Evolutionary conservation across 2,797 vertebrate species (phyloP).

Genomic region (Echiichthys vipera): DNA sequence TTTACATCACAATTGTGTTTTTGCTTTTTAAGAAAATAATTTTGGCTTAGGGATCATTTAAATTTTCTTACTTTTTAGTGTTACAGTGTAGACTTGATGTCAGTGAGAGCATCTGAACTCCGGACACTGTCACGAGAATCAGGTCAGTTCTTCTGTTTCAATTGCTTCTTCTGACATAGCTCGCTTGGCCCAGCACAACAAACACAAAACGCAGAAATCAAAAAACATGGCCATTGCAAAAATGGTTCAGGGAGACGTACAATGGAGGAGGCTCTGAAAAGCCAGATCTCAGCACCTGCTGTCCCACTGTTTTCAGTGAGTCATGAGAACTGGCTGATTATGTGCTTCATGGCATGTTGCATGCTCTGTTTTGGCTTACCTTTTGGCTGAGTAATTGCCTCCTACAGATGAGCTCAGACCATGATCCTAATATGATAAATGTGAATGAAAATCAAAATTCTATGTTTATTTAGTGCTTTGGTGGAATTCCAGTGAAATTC

Average conservation of each 20-base stretch:
- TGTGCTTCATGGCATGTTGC: conserved; percentile 49
- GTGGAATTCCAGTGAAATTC: conserved; percentile 12
- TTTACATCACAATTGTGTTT: background rate
- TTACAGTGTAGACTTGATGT: background rate
- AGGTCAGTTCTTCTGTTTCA: too few relatives aligned
- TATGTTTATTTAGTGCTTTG: background rate
- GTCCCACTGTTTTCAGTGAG: conserved; percentile 46
- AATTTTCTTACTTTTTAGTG: background rate
- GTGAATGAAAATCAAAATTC: background rate
- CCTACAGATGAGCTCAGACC: conserved; percentile 22
- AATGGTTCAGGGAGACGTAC: background rate
- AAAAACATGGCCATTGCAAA: conserved; percentile 1
- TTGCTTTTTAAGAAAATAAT: background rate
- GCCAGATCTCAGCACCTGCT: conserved; percentile 57
- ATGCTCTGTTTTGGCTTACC: conserved; percentile 46
- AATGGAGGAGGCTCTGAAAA: conserved; percentile 17
- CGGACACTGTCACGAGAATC: too few relatives aligned
- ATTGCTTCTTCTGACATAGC: conserved; percentile 4
- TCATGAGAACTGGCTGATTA: conserved; percentile 57
- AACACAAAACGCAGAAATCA: conserved; percentile 12
- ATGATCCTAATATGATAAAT: conserved; percentile 10
- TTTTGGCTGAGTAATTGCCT: conserved; percentile 30
- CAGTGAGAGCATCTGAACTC: background rate
- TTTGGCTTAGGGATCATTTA: background rate
- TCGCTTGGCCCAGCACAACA: background rate